Evolutionary conservation across 2,888 invertebrate species (phyloP), one percentile per base, ranked within the genome.

Genomic region (Nemapogon koenigi): DNA sequence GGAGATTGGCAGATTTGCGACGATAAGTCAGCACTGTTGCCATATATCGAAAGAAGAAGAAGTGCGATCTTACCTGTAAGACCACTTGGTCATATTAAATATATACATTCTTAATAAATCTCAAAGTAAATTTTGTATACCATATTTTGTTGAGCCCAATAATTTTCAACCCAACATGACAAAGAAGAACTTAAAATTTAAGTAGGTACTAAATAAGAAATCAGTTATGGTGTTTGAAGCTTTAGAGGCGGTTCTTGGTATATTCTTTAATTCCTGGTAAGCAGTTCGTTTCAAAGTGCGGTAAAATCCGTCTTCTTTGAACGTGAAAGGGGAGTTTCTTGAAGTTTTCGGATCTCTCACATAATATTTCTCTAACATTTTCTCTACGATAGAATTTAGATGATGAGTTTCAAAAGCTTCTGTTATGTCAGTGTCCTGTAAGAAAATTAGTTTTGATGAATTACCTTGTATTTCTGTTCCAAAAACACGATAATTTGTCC

Each of bases 241-340:
- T 41, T 44, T 62, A 2, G 49, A 27, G 16, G 43, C 45, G 17
- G 50, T 39, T 35, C 55, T 52, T 2, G 70, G 73, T 49, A 87
- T 58, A n/a, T 73, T 78, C 45, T 84, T 81, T 1, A 87, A 47
- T 48, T 83, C 81, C 16, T 82, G 71, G 3, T 61, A 41, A 0
- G 83, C 82, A 4, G 82, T 76, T 27, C 61, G 63, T 53, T 88
- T 90, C 2, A 92, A 68, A 0, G 86, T 87, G 42, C 69, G 78
- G 50, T 87, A 93, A 56, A 92, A 92, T 1, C 90, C 91, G 49
- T 89, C 79, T 1, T 87, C 82, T 37, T 87, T 64, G 49, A 92
- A 88, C 0, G 90, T 90, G 43, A 88, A 83, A 0, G 90, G 88
- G 1, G 88, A 84, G 52, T 85, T 86, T 47, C 92, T 76, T 0